Conservation (phyloP, 92 coral and sea anemone genomes). For the Palythoa heliodiscus region DNA sequence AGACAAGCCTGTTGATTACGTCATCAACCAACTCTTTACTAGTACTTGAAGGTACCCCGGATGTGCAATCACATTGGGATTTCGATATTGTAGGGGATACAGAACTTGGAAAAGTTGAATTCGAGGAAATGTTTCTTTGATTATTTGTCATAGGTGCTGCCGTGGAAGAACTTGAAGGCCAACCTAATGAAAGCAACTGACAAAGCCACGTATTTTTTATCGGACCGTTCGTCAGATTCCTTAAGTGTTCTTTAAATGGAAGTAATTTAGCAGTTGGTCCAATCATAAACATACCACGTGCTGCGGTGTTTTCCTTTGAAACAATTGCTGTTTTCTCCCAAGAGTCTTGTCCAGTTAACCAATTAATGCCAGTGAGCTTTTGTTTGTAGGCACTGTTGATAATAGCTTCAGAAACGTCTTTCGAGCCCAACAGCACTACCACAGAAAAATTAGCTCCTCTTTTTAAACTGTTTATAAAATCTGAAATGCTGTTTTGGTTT, state of each 20-base stretch:
- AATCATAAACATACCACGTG: conserved; percentile 79
- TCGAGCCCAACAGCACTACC: conserved; percentile 67
- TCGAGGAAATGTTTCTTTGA: conserved; percentile 6
- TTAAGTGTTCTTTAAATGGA: conserved; percentile 58
- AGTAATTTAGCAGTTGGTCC: conserved; percentile 61
- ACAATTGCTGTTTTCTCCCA: conserved; percentile 71
- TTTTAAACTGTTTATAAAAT: conserved; percentile 55
- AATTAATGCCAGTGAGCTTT: conserved; percentile 65
- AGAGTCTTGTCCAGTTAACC: conserved; percentile 74
- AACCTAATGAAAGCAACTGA: conserved; percentile 47
- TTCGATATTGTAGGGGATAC: background rate
- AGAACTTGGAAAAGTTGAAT: conserved; percentile 33
- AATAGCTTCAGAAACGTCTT: conserved; percentile 56
- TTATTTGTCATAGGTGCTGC: background rate
- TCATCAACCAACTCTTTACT: conserved; percentile 50
- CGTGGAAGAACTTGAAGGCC: background rate
- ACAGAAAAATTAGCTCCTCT: conserved; percentile 73
- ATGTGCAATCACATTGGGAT: conserved; percentile 50
- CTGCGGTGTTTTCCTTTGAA: conserved; percentile 66
- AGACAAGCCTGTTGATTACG: conserved; percentile 53
- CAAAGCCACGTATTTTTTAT: conserved; percentile 61
- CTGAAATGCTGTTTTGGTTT: conserved; percentile 51
- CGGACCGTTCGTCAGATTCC: conserved; percentile 49
- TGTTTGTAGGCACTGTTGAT: conserved; percentile 76
- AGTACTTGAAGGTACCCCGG: conserved; percentile 61